A percentile compares a stretch with the other conserved stretches of the same genome.
Evolutionary conservation across 2,113 vertebrate genomes (phyloP).

Genomic region (Centropus unirufus): DNA sequence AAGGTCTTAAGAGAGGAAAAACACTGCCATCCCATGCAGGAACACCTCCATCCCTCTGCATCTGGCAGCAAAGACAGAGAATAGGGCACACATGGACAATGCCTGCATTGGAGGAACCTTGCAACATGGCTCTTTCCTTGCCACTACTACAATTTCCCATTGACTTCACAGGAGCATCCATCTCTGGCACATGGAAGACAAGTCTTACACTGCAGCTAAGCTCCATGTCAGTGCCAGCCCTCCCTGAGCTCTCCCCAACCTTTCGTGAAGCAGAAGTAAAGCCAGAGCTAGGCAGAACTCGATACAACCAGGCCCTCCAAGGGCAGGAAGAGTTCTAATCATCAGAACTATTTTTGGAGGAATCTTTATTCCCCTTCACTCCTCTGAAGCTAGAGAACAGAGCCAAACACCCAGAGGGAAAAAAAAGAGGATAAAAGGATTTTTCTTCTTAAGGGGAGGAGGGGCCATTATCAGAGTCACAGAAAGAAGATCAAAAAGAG

Average conservation of each 20-base stretch:
- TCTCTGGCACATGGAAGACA: background rate
- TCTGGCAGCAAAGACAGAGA: background rate
- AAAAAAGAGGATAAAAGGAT: conserved; percentile 57
- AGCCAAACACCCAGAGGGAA: conserved; percentile 34
- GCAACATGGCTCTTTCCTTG: background rate
- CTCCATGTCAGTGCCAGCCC: background rate
- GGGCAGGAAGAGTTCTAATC: background rate
- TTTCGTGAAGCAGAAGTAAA: background rate
- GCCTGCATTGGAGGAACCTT: background rate
- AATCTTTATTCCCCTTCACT: background rate
- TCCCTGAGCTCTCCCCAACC: background rate
- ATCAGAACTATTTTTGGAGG: conserved; percentile 38
- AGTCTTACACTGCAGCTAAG: background rate
- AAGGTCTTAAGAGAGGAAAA: background rate
- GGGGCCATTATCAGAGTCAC: background rate
- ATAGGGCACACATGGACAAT: background rate
- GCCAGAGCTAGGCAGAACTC: background rate
- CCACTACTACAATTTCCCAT: background rate
- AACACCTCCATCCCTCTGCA: background rate
- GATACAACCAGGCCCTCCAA: background rate
- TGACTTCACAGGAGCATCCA: background rate
- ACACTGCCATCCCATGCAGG: background rate
- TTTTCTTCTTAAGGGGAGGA: conserved; percentile 19
- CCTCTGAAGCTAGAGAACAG: background rate
- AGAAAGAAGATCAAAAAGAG: conserved; percentile 51